Percentiles rank a stretch among this genome's conserved stretches.
Conservation (phyloP, 2,797 vertebrate species). For the Sebastes minor region DNA sequence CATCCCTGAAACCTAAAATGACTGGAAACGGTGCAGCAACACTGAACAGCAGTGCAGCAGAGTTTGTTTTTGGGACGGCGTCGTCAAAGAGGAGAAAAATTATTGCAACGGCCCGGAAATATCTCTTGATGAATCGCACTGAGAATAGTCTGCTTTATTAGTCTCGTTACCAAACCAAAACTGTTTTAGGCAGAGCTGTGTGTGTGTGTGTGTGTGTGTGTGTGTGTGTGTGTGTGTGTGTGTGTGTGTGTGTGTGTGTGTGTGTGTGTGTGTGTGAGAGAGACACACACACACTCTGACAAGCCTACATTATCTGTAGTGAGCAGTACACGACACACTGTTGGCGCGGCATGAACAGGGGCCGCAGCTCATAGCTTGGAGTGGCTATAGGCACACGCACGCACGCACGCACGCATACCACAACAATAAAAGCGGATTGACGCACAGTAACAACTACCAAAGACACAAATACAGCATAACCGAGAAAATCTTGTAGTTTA, state of each 20-base stretch:
- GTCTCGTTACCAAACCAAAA: conserved; percentile 53
- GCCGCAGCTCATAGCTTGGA: conserved; percentile 10
- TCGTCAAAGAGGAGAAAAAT: neutral
- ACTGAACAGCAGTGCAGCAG: neutral
- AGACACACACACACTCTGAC: neutral
- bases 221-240: too few species aligned
- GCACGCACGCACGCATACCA: neutral
- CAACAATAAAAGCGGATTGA: neutral
- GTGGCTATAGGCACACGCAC: neutral
- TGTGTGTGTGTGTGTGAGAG: neutral
- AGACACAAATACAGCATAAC: neutral
- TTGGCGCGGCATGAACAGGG: conserved; percentile 19
- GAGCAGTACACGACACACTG: neutral
- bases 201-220: conserved; percentile 1
- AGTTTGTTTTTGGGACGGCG: neutral
- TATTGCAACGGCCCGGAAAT: conserved; percentile 30
- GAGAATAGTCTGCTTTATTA: conserved; percentile 33
- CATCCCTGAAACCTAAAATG: neutral
- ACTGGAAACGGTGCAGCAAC: neutral
- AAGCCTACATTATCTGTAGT: conserved; percentile 38
- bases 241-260: neutral
- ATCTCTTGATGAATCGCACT: conserved; percentile 46
- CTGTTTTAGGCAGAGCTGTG: conserved; percentile 47
- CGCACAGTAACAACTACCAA: neutral
- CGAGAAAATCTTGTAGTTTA: neutral